Conservation (phyloP, 1,140 invertebrate species). For the Heliconius congener region DNA sequence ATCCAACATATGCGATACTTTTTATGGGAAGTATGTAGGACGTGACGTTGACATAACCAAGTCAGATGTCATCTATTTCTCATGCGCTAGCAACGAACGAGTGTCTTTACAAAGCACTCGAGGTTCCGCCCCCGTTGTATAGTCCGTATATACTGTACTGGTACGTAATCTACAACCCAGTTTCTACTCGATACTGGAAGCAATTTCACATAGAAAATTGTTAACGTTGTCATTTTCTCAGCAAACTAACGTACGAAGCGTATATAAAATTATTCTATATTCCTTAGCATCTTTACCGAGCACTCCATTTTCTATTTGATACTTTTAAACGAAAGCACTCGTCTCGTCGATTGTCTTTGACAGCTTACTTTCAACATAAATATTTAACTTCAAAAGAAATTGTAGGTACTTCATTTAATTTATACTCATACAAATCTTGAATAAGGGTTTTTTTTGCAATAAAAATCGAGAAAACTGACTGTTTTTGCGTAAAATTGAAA, state of each 20-base stretch:
- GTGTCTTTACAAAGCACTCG: slow-evolving; percentile 21
- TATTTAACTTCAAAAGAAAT: not conserved
- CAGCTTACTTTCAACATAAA: not conserved
- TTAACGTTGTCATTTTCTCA: slow-evolving; percentile 21
- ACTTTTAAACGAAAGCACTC: slow-evolving; percentile 11
- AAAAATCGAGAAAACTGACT: not conserved
- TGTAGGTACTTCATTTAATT: not conserved
- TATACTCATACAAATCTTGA: not conserved
- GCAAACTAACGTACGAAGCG: slow-evolving; percentile 12
- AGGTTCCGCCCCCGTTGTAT: slow-evolving; percentile 6
- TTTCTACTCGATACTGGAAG: slow-evolving; percentile 19
- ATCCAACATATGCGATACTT: not conserved
- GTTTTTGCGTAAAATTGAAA: not conserved
- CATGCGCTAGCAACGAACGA: not conserved
- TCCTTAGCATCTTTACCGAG: slow-evolving; percentile 8
- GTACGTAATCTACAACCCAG: slow-evolving; percentile 16
- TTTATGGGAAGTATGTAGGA: not conserved
- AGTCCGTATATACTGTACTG: not conserved
- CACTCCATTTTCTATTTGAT: not conserved
- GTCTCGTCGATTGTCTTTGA: slow-evolving; percentile 10
- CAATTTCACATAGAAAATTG: slow-evolving; percentile 28
- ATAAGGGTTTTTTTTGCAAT: not conserved
- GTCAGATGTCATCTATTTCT: slow-evolving; percentile 9
- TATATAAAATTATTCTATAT: slow-evolving; percentile 7
- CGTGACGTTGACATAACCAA: not conserved